Evolutionary conservation across 2,888 invertebrate genomes (phyloP).

Genomic region (Erebia aethiops): DNA sequence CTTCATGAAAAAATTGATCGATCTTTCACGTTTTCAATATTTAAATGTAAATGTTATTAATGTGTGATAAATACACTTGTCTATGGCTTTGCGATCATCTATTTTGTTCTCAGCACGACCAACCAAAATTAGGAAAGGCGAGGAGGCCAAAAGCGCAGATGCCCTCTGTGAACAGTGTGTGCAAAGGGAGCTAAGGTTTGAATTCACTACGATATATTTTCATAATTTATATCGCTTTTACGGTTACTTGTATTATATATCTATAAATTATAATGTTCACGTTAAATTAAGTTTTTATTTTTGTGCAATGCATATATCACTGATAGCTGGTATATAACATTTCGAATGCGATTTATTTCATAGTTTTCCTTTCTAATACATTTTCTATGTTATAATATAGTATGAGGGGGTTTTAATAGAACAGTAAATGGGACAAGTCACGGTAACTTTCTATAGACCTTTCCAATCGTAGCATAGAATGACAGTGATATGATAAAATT

Average conservation of each 20-base stretch:
- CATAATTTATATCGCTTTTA: conserved; percentile 21
- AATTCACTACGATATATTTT: background rate
- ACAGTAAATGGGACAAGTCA: background rate
- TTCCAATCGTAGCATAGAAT: background rate
- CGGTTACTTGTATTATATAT: conserved; percentile 18
- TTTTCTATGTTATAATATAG: background rate
- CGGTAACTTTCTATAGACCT: background rate
- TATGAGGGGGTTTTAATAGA: background rate
- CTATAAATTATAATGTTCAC: conserved; percentile 13
- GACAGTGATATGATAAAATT: too few species aligned
- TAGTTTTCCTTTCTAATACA: background rate
- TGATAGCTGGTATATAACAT: background rate
- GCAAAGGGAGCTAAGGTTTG: conserved; percentile 68
- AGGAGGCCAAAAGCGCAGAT: conserved; percentile 51
- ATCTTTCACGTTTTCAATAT: background rate
- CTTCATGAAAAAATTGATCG: too few species aligned
- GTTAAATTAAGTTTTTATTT: background rate
- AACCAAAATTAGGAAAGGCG: conserved; percentile 62
- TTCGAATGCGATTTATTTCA: background rate
- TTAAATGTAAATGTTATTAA: conserved; percentile 18
- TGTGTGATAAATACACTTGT: conserved; percentile 41
- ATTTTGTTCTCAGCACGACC: conserved; percentile 76
- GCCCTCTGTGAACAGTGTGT: conserved; percentile 61
- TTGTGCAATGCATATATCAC: conserved; percentile 1
- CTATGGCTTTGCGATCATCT: conserved; percentile 72